These are phyloP conservation scores for Recurvirostra avosetta DNA, from an alignment of 2,113 vertebrate species.

Conservation along the genomic window DNA sequence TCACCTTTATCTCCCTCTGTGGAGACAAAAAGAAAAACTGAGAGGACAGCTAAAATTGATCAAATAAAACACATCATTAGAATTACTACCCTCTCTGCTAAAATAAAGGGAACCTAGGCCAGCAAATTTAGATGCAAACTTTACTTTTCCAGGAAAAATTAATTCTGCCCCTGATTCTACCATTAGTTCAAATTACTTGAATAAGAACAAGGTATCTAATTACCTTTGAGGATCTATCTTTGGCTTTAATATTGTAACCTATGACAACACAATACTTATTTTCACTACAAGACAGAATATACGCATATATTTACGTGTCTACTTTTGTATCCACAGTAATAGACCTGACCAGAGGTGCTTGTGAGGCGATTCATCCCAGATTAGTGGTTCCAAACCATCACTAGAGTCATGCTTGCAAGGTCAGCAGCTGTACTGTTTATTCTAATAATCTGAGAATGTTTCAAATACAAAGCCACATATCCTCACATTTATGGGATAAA, in stretches of 20 bases:
- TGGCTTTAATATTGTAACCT: neutral
- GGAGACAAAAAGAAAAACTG: neutral
- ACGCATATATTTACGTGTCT: neutral
- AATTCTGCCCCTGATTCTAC: neutral
- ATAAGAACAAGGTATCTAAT: neutral
- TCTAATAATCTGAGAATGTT: neutral
- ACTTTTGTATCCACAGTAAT: neutral
- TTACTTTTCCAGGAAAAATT: neutral
- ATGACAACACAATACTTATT: neutral
- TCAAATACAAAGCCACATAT: neutral
- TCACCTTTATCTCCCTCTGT: neutral
- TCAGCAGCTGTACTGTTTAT: neutral
- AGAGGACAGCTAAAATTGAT: neutral
- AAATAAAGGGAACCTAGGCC: neutral
- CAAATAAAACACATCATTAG: neutral
- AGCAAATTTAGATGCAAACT: neutral
- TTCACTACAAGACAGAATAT: neutral
- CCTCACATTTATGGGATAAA: neutral
- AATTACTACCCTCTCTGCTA: neutral
- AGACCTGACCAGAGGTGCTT: neutral
- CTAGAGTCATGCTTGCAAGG: neutral
- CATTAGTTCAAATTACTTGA: neutral
- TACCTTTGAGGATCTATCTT: neutral
- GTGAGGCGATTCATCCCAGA: neutral
- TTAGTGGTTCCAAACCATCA: neutral